Evolutionary conservation across 2,797 vertebrate genomes (phyloP).

Genomic region (Amniataba percoides): DNA sequence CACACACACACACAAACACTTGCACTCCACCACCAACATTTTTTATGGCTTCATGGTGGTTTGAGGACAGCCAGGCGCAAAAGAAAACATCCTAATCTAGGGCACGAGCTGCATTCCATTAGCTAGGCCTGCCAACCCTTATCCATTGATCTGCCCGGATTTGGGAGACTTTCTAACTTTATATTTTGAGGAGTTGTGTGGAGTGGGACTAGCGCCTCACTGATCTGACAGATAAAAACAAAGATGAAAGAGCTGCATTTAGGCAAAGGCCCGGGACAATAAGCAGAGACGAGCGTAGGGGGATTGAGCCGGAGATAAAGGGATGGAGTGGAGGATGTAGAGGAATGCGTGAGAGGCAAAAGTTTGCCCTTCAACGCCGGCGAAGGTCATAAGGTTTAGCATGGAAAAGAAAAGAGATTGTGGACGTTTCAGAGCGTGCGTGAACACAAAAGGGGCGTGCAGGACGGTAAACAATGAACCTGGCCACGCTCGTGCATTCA

Average conservation of each 20-base stretch:
- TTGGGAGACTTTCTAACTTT: slow-evolving; percentile 83
- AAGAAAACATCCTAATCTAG: slow-evolving; percentile 82
- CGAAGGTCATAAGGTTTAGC: slow-evolving; percentile 59
- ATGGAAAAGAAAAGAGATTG: background rate
- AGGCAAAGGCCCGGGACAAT: slow-evolving; percentile 79
- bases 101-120: slow-evolving; percentile 83
- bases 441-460: background rate
- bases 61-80: slow-evolving; percentile 66
- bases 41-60: slow-evolving; percentile 58
- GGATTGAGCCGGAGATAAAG: slow-evolving; percentile 72
- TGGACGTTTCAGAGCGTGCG: background rate
- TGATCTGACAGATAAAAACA: slow-evolving; percentile 85
- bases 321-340: slow-evolving; percentile 69
- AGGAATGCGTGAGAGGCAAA: slow-evolving; percentile 39
- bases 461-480: background rate
- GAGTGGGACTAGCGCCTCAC: slow-evolving; percentile 72
- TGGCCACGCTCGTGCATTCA: background rate
- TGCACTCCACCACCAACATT: slow-evolving; percentile 18
- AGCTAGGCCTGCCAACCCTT: slow-evolving; percentile 81
- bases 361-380: slow-evolving; percentile 48
- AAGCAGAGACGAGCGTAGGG: slow-evolving; percentile 57
- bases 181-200: slow-evolving; percentile 79
- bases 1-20: no score
- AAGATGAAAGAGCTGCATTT: slow-evolving; percentile 82
- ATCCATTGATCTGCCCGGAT: slow-evolving; percentile 83